Evolutionary conservation across 2,888 invertebrate species (phyloP), one percentile per base, ranked within the genome.

Genomic region (Drosophila dives): DNA sequence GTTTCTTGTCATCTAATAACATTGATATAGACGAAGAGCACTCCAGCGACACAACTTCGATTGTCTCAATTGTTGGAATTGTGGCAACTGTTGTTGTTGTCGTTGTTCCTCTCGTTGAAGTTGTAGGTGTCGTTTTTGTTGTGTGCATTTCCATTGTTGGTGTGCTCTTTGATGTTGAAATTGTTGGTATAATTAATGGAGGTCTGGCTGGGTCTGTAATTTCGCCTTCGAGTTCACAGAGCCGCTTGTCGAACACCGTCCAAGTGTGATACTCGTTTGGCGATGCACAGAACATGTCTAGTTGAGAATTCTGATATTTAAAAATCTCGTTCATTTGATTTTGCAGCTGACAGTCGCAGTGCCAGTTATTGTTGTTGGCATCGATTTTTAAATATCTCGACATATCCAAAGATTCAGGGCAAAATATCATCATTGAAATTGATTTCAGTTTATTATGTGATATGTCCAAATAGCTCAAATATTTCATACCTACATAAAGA

Each of bases 361-460:
- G 38, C 92, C 92, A 92, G 1, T 58, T 59, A 71, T 92, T 92
- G 3, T 32, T 53, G 5, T 56, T 26, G 0, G 89, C 83, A 32
- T 56, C 34, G 4, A 92, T 81, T 38, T 23, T 55, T 5, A 91
- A 34, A 29, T 68, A 65, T 2, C 26, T 54, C 0, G 77, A 60
- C 4, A 80, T 51, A 0, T 72, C 63, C 64, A 11, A 34, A 72
- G 71, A 80, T 74, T 4, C 45, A 8, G 23, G 2, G 0, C 88
- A 88, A 61, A 92, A 92, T 20, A 91, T 80, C 2, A 55, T 51
- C 4, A 53, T 64, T 0, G 79, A 76, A 12, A 92, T 64, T 1
- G 85, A 81, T 15, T 23, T 56, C 17, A 92, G 58, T 6, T 83
- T 77, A 62, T 92, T 92, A 23, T 83, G 6, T 0, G 92, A 91